These are phyloP conservation scores for Phenganax stokvisi DNA, from an alignment of 92 coral and sea anemone species.

Conservation along the genomic window DNA sequence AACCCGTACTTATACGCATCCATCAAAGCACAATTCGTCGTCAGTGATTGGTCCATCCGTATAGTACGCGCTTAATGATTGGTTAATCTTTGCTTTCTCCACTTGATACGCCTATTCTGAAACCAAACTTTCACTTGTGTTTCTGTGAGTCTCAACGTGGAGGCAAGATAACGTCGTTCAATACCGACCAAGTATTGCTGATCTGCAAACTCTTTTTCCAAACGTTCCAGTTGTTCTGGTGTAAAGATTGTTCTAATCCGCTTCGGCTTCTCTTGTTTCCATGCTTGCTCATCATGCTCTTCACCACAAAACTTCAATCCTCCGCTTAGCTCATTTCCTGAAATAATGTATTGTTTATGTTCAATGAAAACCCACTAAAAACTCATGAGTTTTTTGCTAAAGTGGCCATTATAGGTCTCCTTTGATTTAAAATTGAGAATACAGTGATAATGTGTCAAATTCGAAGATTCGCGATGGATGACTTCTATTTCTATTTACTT, in stretches of 20 bases:
- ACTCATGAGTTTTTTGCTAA: not conserved
- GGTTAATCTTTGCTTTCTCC: constrained; percentile 78
- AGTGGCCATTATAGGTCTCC: no score
- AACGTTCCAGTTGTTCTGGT: constrained; percentile 88
- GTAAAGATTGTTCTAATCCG: constrained; percentile 95
- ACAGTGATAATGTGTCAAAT: no score
- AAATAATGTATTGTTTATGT: not conserved
- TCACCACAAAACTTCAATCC: not conserved
- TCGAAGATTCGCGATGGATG: no score
- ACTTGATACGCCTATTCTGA: constrained; percentile 90
- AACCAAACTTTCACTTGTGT: constrained; percentile 99
- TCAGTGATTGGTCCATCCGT: not conserved
- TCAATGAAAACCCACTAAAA: not conserved
- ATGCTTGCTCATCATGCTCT: constrained; percentile 14
- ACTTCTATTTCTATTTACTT: no score
- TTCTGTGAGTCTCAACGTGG: constrained; percentile 88
- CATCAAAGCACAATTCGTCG: not conserved
- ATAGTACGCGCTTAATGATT: not conserved
- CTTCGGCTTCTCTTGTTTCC: constrained; percentile 95
- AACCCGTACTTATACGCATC: no score
- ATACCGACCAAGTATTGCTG: constrained; percentile 98
- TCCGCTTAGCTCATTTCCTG: constrained; percentile 1
- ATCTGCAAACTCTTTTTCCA: constrained; percentile 88
- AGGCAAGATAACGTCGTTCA: constrained; percentile 88
- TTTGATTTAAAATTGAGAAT: no score